Evolutionary conservation across 2,888 invertebrate species (phyloP), one percentile per base, ranked within the genome.

Genomic region (Schizaphis graminum): DNA sequence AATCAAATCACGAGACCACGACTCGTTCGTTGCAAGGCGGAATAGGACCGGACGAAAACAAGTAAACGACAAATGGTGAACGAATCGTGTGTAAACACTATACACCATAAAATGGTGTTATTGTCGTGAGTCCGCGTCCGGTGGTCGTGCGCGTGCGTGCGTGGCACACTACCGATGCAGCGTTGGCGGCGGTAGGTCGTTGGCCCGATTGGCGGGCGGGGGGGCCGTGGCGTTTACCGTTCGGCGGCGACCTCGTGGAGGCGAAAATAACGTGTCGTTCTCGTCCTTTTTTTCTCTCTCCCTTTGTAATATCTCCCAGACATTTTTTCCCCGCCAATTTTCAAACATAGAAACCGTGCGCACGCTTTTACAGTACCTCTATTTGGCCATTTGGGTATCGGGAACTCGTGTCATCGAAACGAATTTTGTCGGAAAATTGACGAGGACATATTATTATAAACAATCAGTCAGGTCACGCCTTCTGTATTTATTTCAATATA

Each of bases 201-300:
- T 77, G 67, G 35, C 67, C 67, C 67, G 67, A 77, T 7, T 35
- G 35, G n/a, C 67, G 67, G 16, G 67, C 67, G 35, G 67, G 21
- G 35, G 67, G 67, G 35, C 35, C 35, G 67, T 77, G 67, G n/a
- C 67, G 67, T 77, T 77, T 77, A 77, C 67, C 67, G 41, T 44
- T 44, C 53, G 88, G 88, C 88, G 88, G 53, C 88, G 57, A 56
- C 56, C 57, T 53, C 89, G 89, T 56, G 53, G n/a, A 57, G 35
- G 35, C 57, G 26, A 56, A n/a, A 56, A 89, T 77, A 21, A 77
- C 77, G 35, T 77, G 77, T 77, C 77, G 77, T 77, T 77, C 35
- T 35, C 21, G 8, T 21, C 21, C 8, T 35, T 35, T 77, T 77
- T 77, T 77, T 77, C 7, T 35, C 26, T 21, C 8, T 35, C 35